phyloP scores from a whole-genome alignment of 2,888 invertebrate genomes.

The Polymixis flavicincta region DNA sequence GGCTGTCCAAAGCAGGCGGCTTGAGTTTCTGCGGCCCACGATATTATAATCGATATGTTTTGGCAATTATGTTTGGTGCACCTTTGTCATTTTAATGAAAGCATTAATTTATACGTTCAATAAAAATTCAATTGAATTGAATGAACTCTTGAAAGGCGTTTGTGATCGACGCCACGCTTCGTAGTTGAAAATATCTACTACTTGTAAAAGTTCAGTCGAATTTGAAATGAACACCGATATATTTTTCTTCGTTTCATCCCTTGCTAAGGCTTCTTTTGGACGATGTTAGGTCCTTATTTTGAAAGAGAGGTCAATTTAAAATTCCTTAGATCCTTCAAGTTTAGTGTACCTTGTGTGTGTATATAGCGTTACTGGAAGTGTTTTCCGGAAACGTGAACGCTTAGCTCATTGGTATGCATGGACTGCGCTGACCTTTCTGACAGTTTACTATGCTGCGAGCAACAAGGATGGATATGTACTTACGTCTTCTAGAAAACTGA shows the following conservation, averaged over 20 bases:
- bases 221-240: neutral
- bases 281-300: neutral
- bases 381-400: constrained; percentile 66
- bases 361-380: constrained; percentile 50
- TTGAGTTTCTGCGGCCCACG: too few relatives aligned
- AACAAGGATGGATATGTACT: constrained; percentile 57
- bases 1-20: too few relatives aligned
- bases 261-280: neutral
- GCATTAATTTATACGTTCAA: too few relatives aligned
- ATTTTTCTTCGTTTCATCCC: neutral
- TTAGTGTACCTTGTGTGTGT: neutral
- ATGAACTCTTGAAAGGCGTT: too few relatives aligned
- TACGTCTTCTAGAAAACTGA: constrained; percentile 14
- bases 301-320: neutral
- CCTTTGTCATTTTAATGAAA: too few relatives aligned
- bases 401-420: constrained; percentile 67
- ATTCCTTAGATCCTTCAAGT: neutral
- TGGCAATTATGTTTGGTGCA: too few relatives aligned
- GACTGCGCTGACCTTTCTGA: constrained; percentile 63
- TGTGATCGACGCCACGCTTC: too few relatives aligned
- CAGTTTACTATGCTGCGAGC: constrained; percentile 63
- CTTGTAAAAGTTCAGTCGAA: neutral
- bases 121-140: too few relatives aligned
- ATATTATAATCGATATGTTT: too few relatives aligned
- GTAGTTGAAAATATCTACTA: too few relatives aligned